Conservation (phyloP, 2,113 vertebrate genomes). For the Mystacornis crossleyi region DNA sequence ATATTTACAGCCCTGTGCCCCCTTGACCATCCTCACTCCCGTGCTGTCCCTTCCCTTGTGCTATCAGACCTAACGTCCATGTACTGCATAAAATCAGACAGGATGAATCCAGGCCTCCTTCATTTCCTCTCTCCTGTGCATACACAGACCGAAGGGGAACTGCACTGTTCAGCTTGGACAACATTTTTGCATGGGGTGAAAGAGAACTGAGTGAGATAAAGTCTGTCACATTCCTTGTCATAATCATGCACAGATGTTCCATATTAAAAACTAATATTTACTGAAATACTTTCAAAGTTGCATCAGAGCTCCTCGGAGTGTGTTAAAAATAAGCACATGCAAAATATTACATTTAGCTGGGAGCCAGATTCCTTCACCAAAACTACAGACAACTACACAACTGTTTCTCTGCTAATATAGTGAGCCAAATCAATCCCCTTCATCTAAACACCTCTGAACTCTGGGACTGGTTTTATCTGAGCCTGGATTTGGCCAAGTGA, state of each 20-base stretch:
- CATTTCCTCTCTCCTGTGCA: neutral
- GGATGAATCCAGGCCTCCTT: neutral
- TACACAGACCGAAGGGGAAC: neutral
- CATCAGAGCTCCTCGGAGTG: conserved; percentile 46
- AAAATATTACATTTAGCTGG: conserved; percentile 43
- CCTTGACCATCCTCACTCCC: neutral
- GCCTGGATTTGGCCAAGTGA: neutral
- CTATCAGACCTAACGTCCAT: neutral
- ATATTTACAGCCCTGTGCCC: neutral
- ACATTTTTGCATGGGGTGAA: neutral
- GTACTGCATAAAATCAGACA: neutral
- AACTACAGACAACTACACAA: neutral
- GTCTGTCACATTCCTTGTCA: conserved; percentile 8
- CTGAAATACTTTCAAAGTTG: conserved; percentile 54
- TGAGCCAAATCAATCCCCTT: conserved; percentile 17
- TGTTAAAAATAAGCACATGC: conserved; percentile 54
- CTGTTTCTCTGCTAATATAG: neutral
- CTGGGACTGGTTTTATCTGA: conserved; percentile 3
- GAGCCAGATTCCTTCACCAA: conserved; percentile 2
- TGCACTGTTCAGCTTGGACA: neutral
- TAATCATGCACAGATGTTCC: conserved; percentile 25
- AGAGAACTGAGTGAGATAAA: neutral
- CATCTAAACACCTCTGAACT: conserved; percentile 32
- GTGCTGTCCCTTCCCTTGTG: neutral
- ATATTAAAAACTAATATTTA: conserved; percentile 63